A percentile compares a stretch with the other conserved stretches of the same genome.
phyloP scores from a whole-genome alignment of 2,888 invertebrate species.

The Eilema depressum region DNA sequence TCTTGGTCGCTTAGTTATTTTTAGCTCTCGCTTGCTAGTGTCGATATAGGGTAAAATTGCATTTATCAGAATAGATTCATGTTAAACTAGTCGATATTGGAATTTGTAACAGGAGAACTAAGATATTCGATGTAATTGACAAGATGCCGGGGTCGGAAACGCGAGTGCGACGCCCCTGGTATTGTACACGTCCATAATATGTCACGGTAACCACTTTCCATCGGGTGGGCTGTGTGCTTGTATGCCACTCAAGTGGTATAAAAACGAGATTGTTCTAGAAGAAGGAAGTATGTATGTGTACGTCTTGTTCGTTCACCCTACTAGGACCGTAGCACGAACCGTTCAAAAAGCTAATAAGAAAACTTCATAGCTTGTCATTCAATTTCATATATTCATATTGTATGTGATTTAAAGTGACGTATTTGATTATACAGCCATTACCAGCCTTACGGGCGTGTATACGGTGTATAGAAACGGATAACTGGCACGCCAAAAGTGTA shows the following conservation, averaged over 20 bases:
- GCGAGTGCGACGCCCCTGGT: too few species aligned
- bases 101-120: not conserved
- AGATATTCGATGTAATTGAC: not conserved
- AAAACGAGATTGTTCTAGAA: too few species aligned
- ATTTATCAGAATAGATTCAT: not conserved
- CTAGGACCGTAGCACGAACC: too few species aligned
- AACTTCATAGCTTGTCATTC: not conserved
- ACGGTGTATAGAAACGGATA: conserved; percentile 47
- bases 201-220: too few species aligned
- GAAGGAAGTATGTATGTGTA: too few species aligned
- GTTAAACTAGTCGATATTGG: not conserved
- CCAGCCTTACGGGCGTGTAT: conserved; percentile 25
- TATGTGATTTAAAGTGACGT: conserved; percentile 27
- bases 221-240: too few species aligned
- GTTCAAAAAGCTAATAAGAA: not conserved
- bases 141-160: not conserved
- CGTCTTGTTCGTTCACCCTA: too few species aligned
- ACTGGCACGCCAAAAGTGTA: conserved; percentile 45
- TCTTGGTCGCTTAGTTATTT: not conserved
- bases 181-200: too few species aligned
- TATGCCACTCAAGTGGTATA: too few species aligned
- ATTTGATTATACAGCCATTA: conserved; percentile 29
- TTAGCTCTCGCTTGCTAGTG: not conserved
- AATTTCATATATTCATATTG: conserved; percentile 8
- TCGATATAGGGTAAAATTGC: not conserved